phyloP scores from a whole-genome alignment of 2,888 invertebrate genomes.

The Drosophila sordidula region DNA sequence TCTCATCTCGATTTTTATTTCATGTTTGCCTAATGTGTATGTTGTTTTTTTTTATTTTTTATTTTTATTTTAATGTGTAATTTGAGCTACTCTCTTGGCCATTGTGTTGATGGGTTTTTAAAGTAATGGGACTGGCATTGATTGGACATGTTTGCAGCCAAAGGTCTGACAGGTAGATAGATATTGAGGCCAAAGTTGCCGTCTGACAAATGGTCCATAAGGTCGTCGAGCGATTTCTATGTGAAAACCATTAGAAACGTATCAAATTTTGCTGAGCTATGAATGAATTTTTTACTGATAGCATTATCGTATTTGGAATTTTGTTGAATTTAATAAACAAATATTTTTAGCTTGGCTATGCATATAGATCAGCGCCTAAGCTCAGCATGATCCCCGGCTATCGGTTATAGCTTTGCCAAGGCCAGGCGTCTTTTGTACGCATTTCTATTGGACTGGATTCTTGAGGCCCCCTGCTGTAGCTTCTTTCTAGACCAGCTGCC shows the following conservation, averaged over 20 bases:
- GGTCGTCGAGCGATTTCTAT: neutral
- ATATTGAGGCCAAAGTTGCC: slow-evolving; percentile 27
- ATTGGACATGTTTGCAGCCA: slow-evolving; percentile 44
- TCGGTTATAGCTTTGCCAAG: slow-evolving; percentile 20
- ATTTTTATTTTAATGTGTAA: slow-evolving; percentile 47
- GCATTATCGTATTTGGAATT: neutral
- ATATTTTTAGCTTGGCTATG: neutral
- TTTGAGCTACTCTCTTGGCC: slow-evolving; percentile 57
- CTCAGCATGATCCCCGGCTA: slow-evolving; percentile 24
- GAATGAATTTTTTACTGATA: neutral
- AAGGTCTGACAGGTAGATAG: slow-evolving; percentile 59
- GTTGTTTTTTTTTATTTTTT: slow-evolving; percentile 16
- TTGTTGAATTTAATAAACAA: neutral
- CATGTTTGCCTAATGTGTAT: slow-evolving; percentile 38
- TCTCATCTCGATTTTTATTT: slow-evolving; percentile 5
- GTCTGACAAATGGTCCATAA: slow-evolving; percentile 21
- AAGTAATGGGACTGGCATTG: slow-evolving; percentile 71
- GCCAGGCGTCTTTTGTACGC: slow-evolving; percentile 20
- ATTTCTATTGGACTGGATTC: slow-evolving; percentile 21
- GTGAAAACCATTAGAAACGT: slow-evolving; percentile 6
- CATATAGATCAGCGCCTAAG: slow-evolving; percentile 27
- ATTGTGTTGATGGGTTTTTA: slow-evolving; percentile 59
- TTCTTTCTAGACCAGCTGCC: slow-evolving; percentile 43
- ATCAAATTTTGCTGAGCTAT: slow-evolving; percentile 21
- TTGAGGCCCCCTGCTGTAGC: slow-evolving; percentile 44